These are phyloP conservation scores for Trichosurus vulpecula DNA, from an alignment of 2,797 vertebrate species.

Conservation along the genomic window DNA sequence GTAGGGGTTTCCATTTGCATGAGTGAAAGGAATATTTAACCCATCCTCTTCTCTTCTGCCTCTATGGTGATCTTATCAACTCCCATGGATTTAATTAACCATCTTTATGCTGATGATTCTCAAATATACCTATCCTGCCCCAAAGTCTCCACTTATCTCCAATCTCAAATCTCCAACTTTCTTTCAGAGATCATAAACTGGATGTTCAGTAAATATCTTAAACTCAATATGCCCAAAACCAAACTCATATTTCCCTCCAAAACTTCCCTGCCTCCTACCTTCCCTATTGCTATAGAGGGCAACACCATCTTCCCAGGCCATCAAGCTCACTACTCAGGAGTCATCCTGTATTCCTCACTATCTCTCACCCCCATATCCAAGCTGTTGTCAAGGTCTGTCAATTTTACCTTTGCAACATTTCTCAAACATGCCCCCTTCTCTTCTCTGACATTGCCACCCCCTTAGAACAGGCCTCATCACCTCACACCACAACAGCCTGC, in stretches of 20 bases:
- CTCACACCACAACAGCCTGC: neutral
- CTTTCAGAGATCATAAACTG: neutral
- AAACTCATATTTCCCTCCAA: neutral
- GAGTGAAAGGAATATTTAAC: neutral
- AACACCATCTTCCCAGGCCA: neutral
- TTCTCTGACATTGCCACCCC: neutral
- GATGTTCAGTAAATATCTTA: neutral
- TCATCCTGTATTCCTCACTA: neutral
- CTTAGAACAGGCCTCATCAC: neutral
- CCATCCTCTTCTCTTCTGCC: neutral
- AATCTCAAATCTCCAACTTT: neutral
- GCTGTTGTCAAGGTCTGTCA: neutral
- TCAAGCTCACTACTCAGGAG: neutral
- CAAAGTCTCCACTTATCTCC: neutral
- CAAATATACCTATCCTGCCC: neutral
- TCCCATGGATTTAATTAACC: neutral
- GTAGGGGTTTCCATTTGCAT: neutral
- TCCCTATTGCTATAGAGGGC: neutral
- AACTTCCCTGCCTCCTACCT: neutral
- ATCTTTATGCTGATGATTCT: neutral
- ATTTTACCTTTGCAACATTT: neutral
- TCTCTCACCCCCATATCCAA: neutral
- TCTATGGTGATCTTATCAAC: neutral
- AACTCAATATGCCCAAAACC: neutral
- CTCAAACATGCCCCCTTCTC: neutral